phyloP scores from a whole-genome alignment of 2,113 vertebrate genomes.

The Urocynchramus pylzowi region DNA sequence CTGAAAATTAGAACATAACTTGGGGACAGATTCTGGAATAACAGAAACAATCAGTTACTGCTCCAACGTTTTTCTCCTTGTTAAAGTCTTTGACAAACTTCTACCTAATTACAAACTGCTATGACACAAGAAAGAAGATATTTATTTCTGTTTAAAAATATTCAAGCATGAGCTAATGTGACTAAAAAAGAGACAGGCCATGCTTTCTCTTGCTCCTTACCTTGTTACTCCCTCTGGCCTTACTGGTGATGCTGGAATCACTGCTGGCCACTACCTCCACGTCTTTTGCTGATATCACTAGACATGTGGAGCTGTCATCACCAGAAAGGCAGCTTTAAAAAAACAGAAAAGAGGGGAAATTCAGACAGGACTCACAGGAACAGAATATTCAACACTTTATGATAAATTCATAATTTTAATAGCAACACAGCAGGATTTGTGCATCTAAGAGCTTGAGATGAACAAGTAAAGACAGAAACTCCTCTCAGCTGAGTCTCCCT shows the following conservation, averaged over 20 bases:
- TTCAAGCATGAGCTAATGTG: neutral
- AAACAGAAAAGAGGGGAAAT: neutral
- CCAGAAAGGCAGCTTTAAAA: constrained; percentile 85
- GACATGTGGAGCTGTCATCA: constrained; percentile 87
- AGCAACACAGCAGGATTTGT: neutral
- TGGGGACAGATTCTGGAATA: neutral
- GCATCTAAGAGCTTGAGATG: neutral
- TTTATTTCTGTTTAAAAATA: neutral
- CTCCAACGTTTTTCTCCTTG: neutral
- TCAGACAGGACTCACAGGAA: neutral
- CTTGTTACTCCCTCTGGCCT: constrained; percentile 97
- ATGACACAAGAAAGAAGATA: neutral
- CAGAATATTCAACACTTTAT: neutral
- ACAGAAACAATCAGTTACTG: neutral
- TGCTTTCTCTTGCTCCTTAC: constrained; percentile 64
- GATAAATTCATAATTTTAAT: neutral
- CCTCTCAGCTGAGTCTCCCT: neutral
- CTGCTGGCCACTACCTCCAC: constrained; percentile 97
- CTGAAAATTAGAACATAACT: neutral
- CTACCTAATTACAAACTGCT: neutral
- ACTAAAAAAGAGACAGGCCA: neutral
- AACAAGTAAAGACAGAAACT: neutral
- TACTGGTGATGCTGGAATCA: constrained; percentile 95
- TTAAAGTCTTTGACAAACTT: neutral
- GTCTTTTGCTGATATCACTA: constrained; percentile 87